A percentile compares a stretch with the other conserved stretches of the same genome.
Conservation (phyloP, 2,888 invertebrate species). For the Drosophila neotestacea region DNA sequence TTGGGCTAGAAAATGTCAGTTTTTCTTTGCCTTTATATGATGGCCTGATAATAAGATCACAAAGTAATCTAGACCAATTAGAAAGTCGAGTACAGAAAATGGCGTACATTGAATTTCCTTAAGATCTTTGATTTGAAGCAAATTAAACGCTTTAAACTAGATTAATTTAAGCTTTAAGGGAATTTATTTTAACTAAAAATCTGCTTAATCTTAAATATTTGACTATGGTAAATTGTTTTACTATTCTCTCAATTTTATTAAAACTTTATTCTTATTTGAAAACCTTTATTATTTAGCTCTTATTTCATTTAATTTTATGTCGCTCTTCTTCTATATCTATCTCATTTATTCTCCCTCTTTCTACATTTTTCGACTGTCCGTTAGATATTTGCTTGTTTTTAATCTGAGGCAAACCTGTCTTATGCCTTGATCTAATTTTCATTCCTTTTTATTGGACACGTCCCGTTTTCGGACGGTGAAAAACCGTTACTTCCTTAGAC, state of each 20-base stretch:
- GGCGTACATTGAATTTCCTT: constrained; percentile 12
- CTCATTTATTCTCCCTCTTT: neutral
- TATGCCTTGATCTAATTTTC: constrained; percentile 65
- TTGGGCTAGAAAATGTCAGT: constrained; percentile 73
- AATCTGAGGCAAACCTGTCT: constrained; percentile 68
- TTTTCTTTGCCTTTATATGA: constrained; percentile 18
- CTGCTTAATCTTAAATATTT: neutral
- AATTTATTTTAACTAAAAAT: neutral
- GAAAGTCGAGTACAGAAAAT: constrained; percentile 19
- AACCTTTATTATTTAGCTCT: neutral
- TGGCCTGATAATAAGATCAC: neutral
- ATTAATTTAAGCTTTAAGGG: neutral
- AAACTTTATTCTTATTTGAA: no score
- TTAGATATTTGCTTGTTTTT: constrained; percentile 42
- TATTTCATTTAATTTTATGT: neutral
- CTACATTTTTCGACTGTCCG: constrained; percentile 33
- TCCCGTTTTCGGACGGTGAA: constrained; percentile 47
- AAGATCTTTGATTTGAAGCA: neutral
- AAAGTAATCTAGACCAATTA: constrained; percentile 51
- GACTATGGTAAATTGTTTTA: neutral
- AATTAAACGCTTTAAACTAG: neutral
- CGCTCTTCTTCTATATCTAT: neutral
- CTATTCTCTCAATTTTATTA: neutral
- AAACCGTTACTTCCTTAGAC: constrained; percentile 56
- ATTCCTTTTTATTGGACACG: constrained; percentile 51